These are phyloP conservation scores for Anthrax anthrax DNA, from an alignment of 2,888 invertebrate species.

Conservation along the genomic window DNA sequence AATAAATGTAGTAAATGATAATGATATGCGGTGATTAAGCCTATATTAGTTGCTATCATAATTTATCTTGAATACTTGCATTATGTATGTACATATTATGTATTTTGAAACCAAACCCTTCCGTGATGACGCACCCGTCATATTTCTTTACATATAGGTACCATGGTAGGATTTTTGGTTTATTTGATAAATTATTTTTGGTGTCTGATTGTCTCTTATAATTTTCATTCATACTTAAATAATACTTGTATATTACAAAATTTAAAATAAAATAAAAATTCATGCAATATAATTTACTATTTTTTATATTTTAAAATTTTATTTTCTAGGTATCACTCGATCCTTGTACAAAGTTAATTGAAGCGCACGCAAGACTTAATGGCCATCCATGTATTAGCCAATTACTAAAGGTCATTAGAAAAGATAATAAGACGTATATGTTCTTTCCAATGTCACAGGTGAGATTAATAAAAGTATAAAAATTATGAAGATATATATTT, in stretches of 20 bases:
- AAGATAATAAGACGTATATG: conserved; percentile 56
- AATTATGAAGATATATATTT: no score
- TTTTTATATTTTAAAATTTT: background rate
- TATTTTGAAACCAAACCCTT: background rate
- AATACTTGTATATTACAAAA: no score
- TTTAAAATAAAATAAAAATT: no score
- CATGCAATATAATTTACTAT: background rate
- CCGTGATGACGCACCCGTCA: background rate
- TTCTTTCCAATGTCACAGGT: conserved; percentile 51
- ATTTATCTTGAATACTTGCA: no score
- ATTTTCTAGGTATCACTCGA: conserved; percentile 1
- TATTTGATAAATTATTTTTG: no score
- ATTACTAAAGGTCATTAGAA: conserved; percentile 57
- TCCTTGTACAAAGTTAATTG: conserved; percentile 3
- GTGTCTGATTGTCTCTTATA: background rate
- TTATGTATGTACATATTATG: no score
- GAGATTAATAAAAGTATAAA: background rate
- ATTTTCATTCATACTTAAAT: background rate
- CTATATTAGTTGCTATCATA: no score
- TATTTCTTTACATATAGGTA: no score
- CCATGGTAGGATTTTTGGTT: no score
- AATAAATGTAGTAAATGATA: no score
- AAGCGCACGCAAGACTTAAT: conserved; percentile 6
- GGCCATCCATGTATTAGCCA: conserved; percentile 38
- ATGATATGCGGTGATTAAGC: no score